A percentile compares a stretch with the other conserved stretches of the same genome.
phyloP scores from a whole-genome alignment of 2,113 vertebrate genomes.

The Apeltes quadracus region DNA sequence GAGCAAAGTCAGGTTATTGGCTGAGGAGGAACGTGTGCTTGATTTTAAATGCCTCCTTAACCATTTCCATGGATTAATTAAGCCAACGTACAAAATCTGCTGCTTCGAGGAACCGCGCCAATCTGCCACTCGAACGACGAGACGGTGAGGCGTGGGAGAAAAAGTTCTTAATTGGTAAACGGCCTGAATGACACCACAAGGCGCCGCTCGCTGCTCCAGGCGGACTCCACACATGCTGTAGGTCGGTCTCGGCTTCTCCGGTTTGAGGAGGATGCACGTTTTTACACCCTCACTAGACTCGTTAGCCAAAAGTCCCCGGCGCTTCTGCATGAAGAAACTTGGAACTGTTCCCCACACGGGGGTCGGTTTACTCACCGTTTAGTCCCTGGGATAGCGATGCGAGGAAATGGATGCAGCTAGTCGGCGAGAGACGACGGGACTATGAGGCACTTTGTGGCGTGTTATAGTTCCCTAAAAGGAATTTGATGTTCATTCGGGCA shows the following conservation, averaged over 20 bases:
- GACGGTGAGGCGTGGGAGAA: slow-evolving; percentile 52
- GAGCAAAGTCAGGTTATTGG: slow-evolving; percentile 55
- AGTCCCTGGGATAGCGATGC: slow-evolving; percentile 32
- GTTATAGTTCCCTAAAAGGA: slow-evolving; percentile 70
- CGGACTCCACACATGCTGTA: slow-evolving; percentile 51
- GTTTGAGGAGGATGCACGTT: slow-evolving; percentile 49
- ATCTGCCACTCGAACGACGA: slow-evolving; percentile 57
- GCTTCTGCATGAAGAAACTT: slow-evolving; percentile 31
- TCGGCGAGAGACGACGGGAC: slow-evolving; percentile 38
- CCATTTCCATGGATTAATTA: slow-evolving; percentile 77
- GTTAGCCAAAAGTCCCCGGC: slow-evolving; percentile 60
- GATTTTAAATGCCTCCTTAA: slow-evolving; percentile 65
- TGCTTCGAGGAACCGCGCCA: slow-evolving; percentile 71
- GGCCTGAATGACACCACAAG: slow-evolving; percentile 59
- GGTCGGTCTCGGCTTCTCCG: slow-evolving; percentile 47
- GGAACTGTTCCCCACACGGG: slow-evolving; percentile 25
- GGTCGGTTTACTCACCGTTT: slow-evolving; percentile 27
- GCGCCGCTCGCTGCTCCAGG: slow-evolving; percentile 52
- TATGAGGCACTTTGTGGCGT: slow-evolving; percentile 34
- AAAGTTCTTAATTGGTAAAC: slow-evolving; percentile 66
- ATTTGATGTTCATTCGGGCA: slow-evolving; percentile 69
- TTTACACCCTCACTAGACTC: slow-evolving; percentile 61
- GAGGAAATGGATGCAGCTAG: slow-evolving; percentile 32
- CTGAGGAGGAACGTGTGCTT: slow-evolving; percentile 53
- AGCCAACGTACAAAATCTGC: slow-evolving; percentile 70